Evolutionary conservation across 1,140 invertebrate genomes (phyloP).

Genomic region (Rhyacophila brunnea): DNA sequence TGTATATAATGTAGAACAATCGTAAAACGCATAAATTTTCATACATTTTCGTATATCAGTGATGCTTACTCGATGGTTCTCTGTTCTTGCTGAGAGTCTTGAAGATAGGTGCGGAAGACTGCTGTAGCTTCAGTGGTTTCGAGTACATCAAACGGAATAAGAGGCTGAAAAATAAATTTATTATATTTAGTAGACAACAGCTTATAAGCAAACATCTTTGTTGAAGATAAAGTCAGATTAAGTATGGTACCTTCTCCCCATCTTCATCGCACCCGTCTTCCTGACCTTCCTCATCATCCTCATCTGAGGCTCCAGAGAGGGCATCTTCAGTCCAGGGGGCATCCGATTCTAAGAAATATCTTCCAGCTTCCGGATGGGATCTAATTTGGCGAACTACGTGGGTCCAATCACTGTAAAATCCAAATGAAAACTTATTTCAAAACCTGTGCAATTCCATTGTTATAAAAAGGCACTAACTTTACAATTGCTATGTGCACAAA

Average conservation of each 20-base stretch:
- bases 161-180: slow-evolving; percentile 16
- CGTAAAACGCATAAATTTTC: no score
- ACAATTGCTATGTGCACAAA: no score
- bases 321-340: slow-evolving; percentile 77
- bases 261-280: slow-evolving; percentile 16
- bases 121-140: slow-evolving; percentile 88
- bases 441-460: no score
- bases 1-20: no score
- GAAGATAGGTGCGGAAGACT: slow-evolving; percentile 88
- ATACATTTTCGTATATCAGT: no score
- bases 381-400: slow-evolving; percentile 80
- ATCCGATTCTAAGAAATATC: slow-evolving; percentile 44
- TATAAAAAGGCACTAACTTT: no score
- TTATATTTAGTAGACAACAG: background rate
- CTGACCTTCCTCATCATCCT: slow-evolving; percentile 24
- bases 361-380: slow-evolving; percentile 69
- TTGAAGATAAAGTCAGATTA: no score
- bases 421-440: background rate
- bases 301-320: slow-evolving; percentile 29
- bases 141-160: slow-evolving; percentile 87
- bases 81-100: slow-evolving; percentile 86
- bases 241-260: slow-evolving; percentile 17
- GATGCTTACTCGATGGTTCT: slow-evolving; percentile 82
- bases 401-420: slow-evolving; percentile 74
- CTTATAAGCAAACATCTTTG: no score